Percentiles rank a stretch among this genome's conserved stretches.
These are phyloP conservation scores for Argyresthia goedartella DNA, from an alignment of 2,888 invertebrate genomes.

Conservation along the genomic window DNA sequence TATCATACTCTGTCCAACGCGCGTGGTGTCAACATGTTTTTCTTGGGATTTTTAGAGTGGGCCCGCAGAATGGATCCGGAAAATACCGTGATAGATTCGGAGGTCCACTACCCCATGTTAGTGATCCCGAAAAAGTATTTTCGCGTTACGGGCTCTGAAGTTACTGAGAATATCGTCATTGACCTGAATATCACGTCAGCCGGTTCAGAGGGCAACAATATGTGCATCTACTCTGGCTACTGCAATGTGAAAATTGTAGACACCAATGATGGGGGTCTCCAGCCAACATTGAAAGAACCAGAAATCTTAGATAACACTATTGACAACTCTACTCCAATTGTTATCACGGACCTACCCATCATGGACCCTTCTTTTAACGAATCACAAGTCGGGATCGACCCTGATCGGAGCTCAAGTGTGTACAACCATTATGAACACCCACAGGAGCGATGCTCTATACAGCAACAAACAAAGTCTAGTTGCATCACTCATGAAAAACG, in stretches of 20 bases:
- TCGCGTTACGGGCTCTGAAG: conserved; percentile 32
- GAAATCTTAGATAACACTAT: conserved; percentile 6
- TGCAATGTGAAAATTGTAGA: conserved; percentile 48
- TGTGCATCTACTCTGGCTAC: conserved; percentile 39
- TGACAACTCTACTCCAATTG: conserved; percentile 22
- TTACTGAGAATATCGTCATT: conserved; percentile 41
- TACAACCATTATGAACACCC: conserved; percentile 37
- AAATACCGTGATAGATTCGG: conserved; percentile 18
- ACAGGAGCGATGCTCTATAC: conserved; percentile 24
- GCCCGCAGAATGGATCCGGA: conserved; percentile 31
- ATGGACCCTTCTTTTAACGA: conserved; percentile 27
- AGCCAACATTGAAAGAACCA: conserved; percentile 8
- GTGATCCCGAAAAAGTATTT: conserved; percentile 47
- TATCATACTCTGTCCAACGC: background rate
- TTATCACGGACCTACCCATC: conserved; percentile 27
- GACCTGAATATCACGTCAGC: conserved; percentile 39
- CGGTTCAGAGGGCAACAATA: conserved; percentile 40
- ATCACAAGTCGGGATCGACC: conserved; percentile 54
- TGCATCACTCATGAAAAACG: conserved; percentile 33
- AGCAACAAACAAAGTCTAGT: conserved; percentile 23
- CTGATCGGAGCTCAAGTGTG: conserved; percentile 42
- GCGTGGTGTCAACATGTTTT: background rate
- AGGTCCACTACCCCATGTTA: conserved; percentile 36
- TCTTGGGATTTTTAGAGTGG: conserved; percentile 1
- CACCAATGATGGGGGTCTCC: conserved; percentile 23